A percentile compares a stretch with the other conserved stretches of the same genome.
These are phyloP conservation scores for Pleuronectes platessa DNA, from an alignment of 2,113 vertebrate species.

Conservation along the genomic window DNA sequence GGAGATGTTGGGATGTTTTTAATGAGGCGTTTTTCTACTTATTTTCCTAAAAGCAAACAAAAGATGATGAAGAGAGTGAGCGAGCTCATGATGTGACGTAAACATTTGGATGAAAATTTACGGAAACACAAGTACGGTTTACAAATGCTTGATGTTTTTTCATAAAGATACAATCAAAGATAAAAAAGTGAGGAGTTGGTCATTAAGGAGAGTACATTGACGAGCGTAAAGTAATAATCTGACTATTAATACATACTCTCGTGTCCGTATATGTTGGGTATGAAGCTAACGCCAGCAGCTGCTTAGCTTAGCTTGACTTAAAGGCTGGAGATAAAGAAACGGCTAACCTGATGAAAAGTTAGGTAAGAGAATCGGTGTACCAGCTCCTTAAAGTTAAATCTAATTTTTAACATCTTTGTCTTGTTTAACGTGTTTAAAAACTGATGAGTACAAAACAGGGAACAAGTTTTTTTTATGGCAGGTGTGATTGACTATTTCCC, in stretches of 20 bases:
- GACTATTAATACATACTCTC: not conserved
- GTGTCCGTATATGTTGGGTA: not conserved
- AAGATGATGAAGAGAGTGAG: constrained; percentile 13
- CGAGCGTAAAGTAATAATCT: not conserved
- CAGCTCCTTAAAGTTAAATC: not conserved
- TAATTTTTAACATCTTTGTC: no score
- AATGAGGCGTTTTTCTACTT: constrained; percentile 50
- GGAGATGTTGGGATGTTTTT: constrained; percentile 27
- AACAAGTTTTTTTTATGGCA: no score
- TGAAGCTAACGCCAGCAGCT: not conserved
- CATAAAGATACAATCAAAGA: constrained; percentile 23
- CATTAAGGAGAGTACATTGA: not conserved
- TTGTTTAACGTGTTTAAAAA: no score
- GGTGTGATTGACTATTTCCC: no score
- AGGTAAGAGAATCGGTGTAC: not conserved
- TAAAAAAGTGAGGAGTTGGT: not conserved
- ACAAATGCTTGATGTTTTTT: constrained; percentile 32
- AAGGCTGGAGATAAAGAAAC: not conserved
- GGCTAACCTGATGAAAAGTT: not conserved
- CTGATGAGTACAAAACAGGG: no score
- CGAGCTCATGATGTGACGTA: not conserved
- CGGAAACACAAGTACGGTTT: not conserved
- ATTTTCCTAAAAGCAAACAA: constrained; percentile 58
- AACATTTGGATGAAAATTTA: constrained; percentile 22
- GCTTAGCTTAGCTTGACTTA: constrained; percentile 33